A percentile compares a stretch with the other conserved stretches of the same genome.
Conservation (phyloP, 2,797 vertebrate genomes). For the Streptopelia turtur region DNA sequence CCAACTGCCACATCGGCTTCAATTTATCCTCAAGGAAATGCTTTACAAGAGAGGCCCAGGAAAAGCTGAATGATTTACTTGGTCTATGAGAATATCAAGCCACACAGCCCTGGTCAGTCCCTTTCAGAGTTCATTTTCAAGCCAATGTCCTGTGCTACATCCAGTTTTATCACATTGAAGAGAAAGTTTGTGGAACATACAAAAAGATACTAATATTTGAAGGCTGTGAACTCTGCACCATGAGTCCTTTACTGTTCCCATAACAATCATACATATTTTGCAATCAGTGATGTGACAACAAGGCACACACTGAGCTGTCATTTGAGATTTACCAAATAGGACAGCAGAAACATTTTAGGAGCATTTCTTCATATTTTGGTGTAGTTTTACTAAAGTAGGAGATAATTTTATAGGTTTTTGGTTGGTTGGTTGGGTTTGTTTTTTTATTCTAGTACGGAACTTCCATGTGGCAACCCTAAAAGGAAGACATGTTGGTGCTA, state of each 20-base stretch:
- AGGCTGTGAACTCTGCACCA: neutral
- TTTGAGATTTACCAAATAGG: neutral
- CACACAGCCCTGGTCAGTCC: neutral
- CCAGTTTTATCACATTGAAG: neutral
- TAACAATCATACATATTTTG: neutral
- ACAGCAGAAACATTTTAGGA: neutral
- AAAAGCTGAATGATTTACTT: constrained; percentile 22
- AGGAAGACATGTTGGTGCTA: neutral
- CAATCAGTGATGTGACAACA: neutral
- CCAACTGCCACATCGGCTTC: neutral
- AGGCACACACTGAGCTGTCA: neutral
- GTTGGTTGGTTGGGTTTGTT: neutral
- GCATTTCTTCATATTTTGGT: neutral
- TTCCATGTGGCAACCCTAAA: neutral
- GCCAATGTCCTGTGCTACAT: neutral
- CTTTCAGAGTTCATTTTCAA: neutral
- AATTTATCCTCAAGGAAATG: neutral
- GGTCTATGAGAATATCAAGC: neutral
- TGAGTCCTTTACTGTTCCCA: accelerated
- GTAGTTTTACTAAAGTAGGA: neutral
- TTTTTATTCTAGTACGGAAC: neutral
- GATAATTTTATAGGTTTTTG: too few species aligned
- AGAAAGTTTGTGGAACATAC: neutral
- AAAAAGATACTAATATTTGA: neutral
- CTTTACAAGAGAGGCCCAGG: neutral